These are phyloP conservation scores for Brassicogethes aeneus DNA, from an alignment of 2,888 invertebrate species.

Conservation along the genomic window DNA sequence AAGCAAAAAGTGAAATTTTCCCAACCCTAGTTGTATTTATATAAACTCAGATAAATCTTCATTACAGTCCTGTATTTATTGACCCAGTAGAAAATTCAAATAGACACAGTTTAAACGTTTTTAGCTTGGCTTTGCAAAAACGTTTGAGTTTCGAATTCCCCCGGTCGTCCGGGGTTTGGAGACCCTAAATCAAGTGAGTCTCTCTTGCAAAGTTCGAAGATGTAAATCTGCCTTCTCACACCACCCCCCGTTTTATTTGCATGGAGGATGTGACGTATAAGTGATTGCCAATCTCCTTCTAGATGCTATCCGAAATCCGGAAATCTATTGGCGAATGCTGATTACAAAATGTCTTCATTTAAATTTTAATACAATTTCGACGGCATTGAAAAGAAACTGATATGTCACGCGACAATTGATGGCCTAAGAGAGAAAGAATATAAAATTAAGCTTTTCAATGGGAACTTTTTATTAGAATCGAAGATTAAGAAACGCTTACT, in stretches of 20 bases:
- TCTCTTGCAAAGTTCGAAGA: constrained; percentile 19
- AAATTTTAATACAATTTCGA: constrained; percentile 39
- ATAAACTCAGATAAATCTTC: no score
- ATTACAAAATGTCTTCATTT: constrained; percentile 42
- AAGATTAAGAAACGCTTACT: no score
- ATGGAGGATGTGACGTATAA: constrained; percentile 41
- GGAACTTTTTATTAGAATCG: no score
- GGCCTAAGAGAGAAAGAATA: no score
- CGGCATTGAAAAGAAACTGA: constrained; percentile 28
- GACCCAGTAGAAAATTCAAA: constrained; percentile 31
- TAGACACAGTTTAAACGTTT: constrained; percentile 38
- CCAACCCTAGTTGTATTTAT: no score
- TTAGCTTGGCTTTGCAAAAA: constrained; percentile 29
- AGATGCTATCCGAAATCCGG: constrained; percentile 35
- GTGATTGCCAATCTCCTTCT: constrained; percentile 38
- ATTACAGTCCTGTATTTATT: background rate
- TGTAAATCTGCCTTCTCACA: no score
- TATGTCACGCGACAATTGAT: constrained; percentile 24
- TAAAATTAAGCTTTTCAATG: no score
- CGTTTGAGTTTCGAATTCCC: constrained; percentile 6
- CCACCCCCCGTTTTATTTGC: constrained; percentile 40
- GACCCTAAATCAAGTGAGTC: constrained; percentile 28
- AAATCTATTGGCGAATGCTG: constrained; percentile 41
- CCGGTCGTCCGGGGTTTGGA: constrained; percentile 1
- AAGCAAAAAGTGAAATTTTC: no score